These are phyloP conservation scores for Elephantulus edwardii DNA, from an alignment of 2,113 vertebrate species.

Conservation along the genomic window DNA sequence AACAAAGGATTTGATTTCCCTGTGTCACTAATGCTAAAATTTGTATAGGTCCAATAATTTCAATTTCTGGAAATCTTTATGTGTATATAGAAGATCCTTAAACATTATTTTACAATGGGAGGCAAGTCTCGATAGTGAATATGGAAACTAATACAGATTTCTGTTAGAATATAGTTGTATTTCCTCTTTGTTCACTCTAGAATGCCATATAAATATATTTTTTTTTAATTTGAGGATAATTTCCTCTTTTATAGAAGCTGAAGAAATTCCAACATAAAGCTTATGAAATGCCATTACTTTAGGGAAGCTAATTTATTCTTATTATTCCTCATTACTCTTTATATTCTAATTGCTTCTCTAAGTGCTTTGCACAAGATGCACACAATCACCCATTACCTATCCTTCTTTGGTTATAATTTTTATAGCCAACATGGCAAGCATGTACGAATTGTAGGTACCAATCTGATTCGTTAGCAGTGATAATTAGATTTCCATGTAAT, in stretches of 20 bases:
- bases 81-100: neutral
- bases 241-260: constrained; percentile 45
- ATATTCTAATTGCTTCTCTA: constrained; percentile 78
- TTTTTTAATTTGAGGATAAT: constrained; percentile 30
- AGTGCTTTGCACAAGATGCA: constrained; percentile 74
- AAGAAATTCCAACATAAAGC: constrained; percentile 59
- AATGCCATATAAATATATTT: neutral
- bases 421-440: constrained; percentile 75
- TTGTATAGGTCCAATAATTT: neutral
- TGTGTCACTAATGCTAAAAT: constrained; percentile 55
- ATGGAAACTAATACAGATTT: neutral
- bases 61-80: neutral
- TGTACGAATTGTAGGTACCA: constrained; percentile 70
- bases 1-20: constrained; percentile 7
- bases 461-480: constrained; percentile 75
- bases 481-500: constrained; percentile 85
- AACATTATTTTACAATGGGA: neutral
- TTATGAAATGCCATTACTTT: constrained; percentile 73
- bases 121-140: neutral
- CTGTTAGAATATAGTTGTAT: fast-evolving
- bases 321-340: constrained; percentile 82
- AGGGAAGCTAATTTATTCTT: constrained; percentile 78
- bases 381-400: constrained; percentile 68
- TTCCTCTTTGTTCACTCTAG: constrained; percentile 44
- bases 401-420: constrained; percentile 60